Evolutionary conservation across 2,797 vertebrate species (phyloP), one percentile per base, ranked within the genome.

Genomic region (Gephyroberyx darwinii): DNA sequence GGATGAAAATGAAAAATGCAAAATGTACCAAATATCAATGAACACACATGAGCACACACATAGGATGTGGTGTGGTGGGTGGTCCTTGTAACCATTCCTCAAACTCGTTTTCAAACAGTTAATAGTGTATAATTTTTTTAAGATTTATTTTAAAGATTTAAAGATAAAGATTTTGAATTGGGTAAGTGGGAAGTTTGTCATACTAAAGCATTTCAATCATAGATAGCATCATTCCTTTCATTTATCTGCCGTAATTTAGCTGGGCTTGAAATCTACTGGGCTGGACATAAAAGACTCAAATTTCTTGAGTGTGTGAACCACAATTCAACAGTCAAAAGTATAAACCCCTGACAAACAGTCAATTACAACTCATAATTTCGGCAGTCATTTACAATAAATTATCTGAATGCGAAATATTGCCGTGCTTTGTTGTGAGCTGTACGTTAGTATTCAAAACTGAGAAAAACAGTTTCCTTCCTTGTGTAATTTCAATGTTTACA

Each of bases 401-500:
- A 66, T 64, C 31, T 13, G 1, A 55, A 7, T 3, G 5, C 12
- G 12, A 58, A 70, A 47, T 14, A 8, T 0, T 55, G 54, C 10
- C 55, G 2, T 4, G 22, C 31, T 0, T 16, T 12, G 55, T 48
- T 64, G 19, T 47, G 19, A 26, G 41, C 14, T 33, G 1, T 19
- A 26, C 26, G 26, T 26, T 26, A 31, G 58, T 39, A 12, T 26
- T 16, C 10, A 12, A 66, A 71, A 48, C 1, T 10, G 30, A 13
- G 56, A 52, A 65, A 56, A 47, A 43, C n/a, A 17, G 1, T 8
- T 30, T 3, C 16, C 43, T 0, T 51, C 9, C 64, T 77, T 67
- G 48, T 75, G 64, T 61, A 66, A 82, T 61, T 33, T 57, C 75
- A 67, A 1, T 90, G 88, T 91, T 91, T 91, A 91, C 90, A 88